These are phyloP conservation scores for Tympanuchus pallidicinctus DNA, from an alignment of 2,113 vertebrate genomes.

Conservation along the genomic window DNA sequence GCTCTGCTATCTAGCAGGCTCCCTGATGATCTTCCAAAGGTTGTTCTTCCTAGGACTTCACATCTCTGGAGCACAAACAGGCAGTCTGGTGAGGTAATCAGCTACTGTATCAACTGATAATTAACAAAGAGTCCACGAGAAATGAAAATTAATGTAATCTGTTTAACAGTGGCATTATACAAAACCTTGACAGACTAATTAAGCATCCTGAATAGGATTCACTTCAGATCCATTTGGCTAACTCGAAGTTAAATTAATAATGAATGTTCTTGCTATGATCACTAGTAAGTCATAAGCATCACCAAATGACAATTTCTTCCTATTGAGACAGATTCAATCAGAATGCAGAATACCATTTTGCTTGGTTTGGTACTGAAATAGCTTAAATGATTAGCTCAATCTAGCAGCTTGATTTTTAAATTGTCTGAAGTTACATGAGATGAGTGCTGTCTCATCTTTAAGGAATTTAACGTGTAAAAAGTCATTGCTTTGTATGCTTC, in stretches of 20 bases:
- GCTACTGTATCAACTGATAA: not conserved
- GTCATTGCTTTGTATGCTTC: not conserved
- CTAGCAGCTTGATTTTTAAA: slow-evolving; percentile 30
- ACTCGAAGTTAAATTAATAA: not conserved
- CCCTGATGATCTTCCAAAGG: not conserved
- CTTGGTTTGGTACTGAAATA: not conserved
- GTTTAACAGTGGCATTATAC: not conserved
- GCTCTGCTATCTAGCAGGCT: not conserved
- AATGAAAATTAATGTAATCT: not conserved
- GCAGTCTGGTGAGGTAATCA: not conserved
- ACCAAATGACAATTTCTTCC: not conserved
- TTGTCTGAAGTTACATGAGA: slow-evolving; percentile 30
- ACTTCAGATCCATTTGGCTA: not conserved
- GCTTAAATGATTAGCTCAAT: not conserved
- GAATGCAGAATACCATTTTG: not conserved
- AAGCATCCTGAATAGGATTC: not conserved
- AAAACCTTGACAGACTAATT: not conserved
- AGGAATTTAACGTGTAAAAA: not conserved
- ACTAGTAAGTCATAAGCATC: not conserved
- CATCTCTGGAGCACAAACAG: not conserved
- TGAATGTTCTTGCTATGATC: not conserved
- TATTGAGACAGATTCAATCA: slow-evolving; percentile 12
- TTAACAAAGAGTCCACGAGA: not conserved
- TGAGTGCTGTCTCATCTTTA: not conserved
- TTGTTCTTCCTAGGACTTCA: not conserved